phyloP scores from a whole-genome alignment of 2,113 vertebrate genomes.

The human region GRCh38 chr3:183386001-183386500 shows the following conservation, averaged over 20 bases:
- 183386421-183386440: no score
- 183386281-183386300: background rate
- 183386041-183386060: background rate
- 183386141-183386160: background rate
- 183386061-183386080: background rate
- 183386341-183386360: background rate
- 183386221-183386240: background rate
- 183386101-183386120: background rate
- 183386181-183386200: background rate
- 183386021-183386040: background rate
- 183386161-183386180: background rate
- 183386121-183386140: background rate
- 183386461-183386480: background rate
- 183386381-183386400: background rate
- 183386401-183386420: background rate
- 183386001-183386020: background rate
- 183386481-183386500: no score
- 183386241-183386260: background rate
- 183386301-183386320: background rate
- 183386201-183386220: background rate
- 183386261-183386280: background rate
- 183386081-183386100: background rate
- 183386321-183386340: background rate
- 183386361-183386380: background rate
- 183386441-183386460: background rate